These are phyloP conservation scores for Ormyrus nitidulus DNA, from an alignment of 2,888 invertebrate species.

Conservation along the genomic window DNA sequence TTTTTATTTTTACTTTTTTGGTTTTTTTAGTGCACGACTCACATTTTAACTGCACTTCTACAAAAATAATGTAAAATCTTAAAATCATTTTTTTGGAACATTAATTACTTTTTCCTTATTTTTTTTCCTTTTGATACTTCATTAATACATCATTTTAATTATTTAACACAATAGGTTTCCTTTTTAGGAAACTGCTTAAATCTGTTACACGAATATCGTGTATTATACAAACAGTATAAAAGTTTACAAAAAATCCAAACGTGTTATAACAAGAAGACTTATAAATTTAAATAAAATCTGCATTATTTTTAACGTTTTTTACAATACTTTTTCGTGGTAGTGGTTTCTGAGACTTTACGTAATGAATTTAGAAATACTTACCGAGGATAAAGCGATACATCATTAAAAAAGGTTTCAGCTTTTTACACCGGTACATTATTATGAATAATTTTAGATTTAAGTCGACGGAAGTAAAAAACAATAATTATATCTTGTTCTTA, in stretches of 20 bases:
- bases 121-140: conserved; percentile 48
- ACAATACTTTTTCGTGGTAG: conserved; percentile 50
- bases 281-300: conserved; percentile 55
- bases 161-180: conserved; percentile 51
- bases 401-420: conserved; percentile 36
- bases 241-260: conserved; percentile 56
- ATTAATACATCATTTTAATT: conserved; percentile 46
- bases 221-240: conserved; percentile 57
- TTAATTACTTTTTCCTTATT: conserved; percentile 48
- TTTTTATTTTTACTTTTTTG: conserved; percentile 32
- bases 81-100: conserved; percentile 43
- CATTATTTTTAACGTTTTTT: conserved; percentile 55
- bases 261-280: conserved; percentile 55
- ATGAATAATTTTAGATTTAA: conserved; percentile 49
- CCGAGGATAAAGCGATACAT: conserved; percentile 45
- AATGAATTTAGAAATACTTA: conserved; percentile 57
- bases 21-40: conserved; percentile 33
- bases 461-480: conserved; percentile 56
- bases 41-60: conserved; percentile 40
- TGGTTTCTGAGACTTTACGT: conserved; percentile 49
- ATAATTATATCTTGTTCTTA: conserved; percentile 39
- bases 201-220: conserved; percentile 55
- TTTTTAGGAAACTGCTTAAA: conserved; percentile 44
- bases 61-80: conserved; percentile 55
- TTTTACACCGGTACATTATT: conserved; percentile 31